A percentile compares a stretch with the other conserved stretches of the same genome.
Evolutionary conservation across 2,113 vertebrate species (phyloP).

Genomic region (Pelmatolapia mariae): DNA sequence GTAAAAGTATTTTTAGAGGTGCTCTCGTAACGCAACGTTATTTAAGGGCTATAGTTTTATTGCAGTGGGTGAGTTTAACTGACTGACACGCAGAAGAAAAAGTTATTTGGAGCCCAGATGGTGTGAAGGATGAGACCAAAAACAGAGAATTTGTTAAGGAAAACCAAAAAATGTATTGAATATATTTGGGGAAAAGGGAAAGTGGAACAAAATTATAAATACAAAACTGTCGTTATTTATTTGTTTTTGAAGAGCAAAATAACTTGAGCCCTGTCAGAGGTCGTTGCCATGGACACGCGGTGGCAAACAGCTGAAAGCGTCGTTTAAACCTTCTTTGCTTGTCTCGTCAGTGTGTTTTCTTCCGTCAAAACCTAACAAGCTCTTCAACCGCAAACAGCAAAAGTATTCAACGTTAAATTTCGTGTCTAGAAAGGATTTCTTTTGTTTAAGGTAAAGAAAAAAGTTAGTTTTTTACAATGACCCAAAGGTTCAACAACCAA

Average conservation of each 20-base stretch:
- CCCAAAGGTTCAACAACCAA: background rate
- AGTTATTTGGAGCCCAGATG: background rate
- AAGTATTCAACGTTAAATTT: background rate
- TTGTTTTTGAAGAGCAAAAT: background rate
- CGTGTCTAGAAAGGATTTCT: too few relatives aligned
- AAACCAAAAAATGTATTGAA: background rate
- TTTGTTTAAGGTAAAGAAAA: too few relatives aligned
- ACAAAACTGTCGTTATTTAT: background rate
- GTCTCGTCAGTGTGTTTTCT: background rate
- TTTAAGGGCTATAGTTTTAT: too few relatives aligned
- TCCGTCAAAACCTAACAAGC: background rate
- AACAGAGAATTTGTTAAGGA: background rate
- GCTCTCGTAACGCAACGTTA: too few relatives aligned
- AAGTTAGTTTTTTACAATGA: background rate
- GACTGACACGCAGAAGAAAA: background rate
- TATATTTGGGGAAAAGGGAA: background rate
- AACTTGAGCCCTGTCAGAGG: background rate
- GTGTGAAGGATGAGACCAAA: background rate
- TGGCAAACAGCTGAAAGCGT: rapidly evolving
- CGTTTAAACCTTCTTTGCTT: background rate
- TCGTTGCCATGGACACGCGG: background rate
- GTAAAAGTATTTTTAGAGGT: too few relatives aligned
- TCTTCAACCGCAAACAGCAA: background rate
- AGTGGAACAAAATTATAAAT: background rate
- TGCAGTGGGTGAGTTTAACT: background rate